Conservation (phyloP, 92 coral and sea anemone species). For the Palythoa grandis region DNA sequence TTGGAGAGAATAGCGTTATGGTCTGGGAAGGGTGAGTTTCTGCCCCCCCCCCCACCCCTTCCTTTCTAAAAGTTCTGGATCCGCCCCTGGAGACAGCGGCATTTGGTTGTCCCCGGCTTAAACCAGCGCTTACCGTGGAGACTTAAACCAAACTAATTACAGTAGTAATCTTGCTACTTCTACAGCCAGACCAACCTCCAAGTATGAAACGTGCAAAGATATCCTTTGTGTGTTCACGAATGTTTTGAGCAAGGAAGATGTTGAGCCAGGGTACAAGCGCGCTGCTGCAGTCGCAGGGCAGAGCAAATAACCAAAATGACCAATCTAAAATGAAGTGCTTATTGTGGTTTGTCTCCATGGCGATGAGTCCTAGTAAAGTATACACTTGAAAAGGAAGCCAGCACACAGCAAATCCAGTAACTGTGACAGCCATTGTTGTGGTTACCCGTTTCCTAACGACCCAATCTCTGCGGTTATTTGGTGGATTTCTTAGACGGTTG, state of each 20-base stretch:
- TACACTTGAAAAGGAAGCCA: not conserved
- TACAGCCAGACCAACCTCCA: not conserved
- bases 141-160: not conserved
- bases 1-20: too few relatives aligned
- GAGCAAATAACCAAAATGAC: not conserved
- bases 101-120: too few relatives aligned
- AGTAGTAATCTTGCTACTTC: not conserved
- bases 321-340: not conserved
- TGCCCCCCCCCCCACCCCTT: too few relatives aligned
- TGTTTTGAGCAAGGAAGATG: conserved; percentile 3
- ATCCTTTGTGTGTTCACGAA: conserved; percentile 1
- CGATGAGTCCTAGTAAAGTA: not conserved
- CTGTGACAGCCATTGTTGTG: conserved; percentile 3
- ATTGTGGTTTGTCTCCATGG: not conserved
- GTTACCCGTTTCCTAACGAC: not conserved
- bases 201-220: not conserved
- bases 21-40: too few relatives aligned
- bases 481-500: not conserved
- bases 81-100: too few relatives aligned
- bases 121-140: not conserved
- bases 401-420: not conserved
- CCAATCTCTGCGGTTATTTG: not conserved
- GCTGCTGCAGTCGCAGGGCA: conserved; percentile 22
- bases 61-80: too few relatives aligned
- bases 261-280: conserved; percentile 14